These are phyloP conservation scores for Caenorhabditis japonica DNA, from an alignment of 2,888 invertebrate species.

Conservation along the genomic window DNA sequence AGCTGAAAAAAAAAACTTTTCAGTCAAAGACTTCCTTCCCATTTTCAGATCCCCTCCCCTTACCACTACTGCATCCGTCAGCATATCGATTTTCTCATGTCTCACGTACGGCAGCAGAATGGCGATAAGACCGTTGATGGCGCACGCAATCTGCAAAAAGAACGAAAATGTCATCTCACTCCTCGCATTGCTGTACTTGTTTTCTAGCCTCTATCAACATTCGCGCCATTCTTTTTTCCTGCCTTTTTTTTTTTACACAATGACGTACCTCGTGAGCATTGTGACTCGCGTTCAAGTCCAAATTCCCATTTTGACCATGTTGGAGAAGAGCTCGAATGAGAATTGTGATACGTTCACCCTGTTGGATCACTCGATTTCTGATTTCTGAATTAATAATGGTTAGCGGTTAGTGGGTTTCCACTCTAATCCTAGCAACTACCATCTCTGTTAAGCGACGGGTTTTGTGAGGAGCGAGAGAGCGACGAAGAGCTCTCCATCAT, in stretches of 20 bases:
- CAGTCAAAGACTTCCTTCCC: background rate
- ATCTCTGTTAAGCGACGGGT: constrained; percentile 28
- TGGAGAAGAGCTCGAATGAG: constrained; percentile 32
- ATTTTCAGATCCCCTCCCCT: background rate
- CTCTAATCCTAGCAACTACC: constrained; percentile 13
- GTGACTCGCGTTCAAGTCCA: constrained; percentile 37
- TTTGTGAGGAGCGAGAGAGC: constrained; percentile 33
- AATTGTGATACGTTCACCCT: constrained; percentile 39
- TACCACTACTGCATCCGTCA: constrained; percentile 44
- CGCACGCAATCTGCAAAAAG: constrained; percentile 38
- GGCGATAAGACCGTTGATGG: constrained; percentile 38
- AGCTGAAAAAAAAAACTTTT: constrained; percentile 23
- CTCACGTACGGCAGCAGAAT: constrained; percentile 33
- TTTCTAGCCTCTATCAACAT: no score
- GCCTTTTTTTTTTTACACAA: background rate
- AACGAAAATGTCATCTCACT: background rate
- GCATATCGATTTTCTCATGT: constrained; percentile 27
- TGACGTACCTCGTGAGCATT: constrained; percentile 34
- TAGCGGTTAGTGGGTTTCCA: background rate
- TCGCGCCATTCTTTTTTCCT: no score
- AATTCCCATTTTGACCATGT: constrained; percentile 46
- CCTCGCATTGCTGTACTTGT: no score
- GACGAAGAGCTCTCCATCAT: constrained; percentile 41
- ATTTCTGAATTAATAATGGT: constrained; percentile 11
- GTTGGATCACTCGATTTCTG: constrained; percentile 33